Evolutionary conservation across 2,888 invertebrate species (phyloP), one percentile per base, ranked within the genome.

Genomic region (Sphinx pinastri): DNA sequence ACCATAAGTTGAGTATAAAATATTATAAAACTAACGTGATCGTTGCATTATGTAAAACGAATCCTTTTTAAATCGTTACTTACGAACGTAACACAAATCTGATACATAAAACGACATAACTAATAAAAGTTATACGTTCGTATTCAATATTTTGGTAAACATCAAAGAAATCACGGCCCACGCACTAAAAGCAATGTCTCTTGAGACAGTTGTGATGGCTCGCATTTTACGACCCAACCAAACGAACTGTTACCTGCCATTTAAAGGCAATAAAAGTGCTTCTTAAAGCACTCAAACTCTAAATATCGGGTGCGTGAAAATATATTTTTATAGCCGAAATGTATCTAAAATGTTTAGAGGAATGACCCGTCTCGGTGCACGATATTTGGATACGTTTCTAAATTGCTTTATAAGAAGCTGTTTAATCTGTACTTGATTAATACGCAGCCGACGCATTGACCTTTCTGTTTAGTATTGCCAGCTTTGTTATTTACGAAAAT

Each of bases 251-350:
- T 87, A 88, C 88, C 86, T 86, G 84, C 87, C 84, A 91, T 93
- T 92, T 90, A 90, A 90, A 91, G 89, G 89, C 82, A 82, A 90
- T 92, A 92, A 92, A 92, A 89, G 78, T 74, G 84, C 82, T 86
- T 90, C 90, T 88, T 85, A 86, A 88, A 80, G 82, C 81, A 86
- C 82, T 86, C 79, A 80, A 77, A 79, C 79, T 81, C 80, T 82
- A 57, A 55, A 84, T 87, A 86, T 88, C 85, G 81, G 84, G 81
- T 88, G 87, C 87, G 90, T 90, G 86, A 88, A 90, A 91, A 89
- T 89, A 90, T 91, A 85, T 88, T 84, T 73, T 84, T 88, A 92
- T 91, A 84, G 86, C 76, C 80, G 78, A 86, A 87, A 85, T 87
- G 25, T 47, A 55, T 69, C 54, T 69, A 63, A 71, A 59, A 68